Evolutionary conservation across 2,113 vertebrate species (phyloP).

Genomic region (Upupa epops): DNA sequence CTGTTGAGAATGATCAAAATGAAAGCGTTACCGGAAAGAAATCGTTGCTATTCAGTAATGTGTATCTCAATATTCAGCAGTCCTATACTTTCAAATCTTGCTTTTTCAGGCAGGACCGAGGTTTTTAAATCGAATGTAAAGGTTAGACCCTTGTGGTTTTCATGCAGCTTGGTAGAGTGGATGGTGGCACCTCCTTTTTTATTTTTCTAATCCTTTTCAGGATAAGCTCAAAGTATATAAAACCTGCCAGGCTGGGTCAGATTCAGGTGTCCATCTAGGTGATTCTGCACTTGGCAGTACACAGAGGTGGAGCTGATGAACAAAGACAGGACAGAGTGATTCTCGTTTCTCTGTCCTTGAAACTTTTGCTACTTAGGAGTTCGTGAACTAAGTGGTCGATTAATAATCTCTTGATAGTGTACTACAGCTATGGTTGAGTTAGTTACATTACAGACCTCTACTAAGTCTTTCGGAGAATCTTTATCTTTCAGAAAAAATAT

Average conservation of each 20-base stretch:
- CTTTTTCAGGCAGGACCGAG: not conserved
- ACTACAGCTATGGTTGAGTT: not conserved
- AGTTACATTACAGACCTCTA: not conserved
- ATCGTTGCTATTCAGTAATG: not conserved
- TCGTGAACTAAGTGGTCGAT: not conserved
- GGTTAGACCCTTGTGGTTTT: not conserved
- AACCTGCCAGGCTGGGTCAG: not conserved
- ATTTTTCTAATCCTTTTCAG: not conserved
- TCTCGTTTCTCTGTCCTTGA: not conserved
- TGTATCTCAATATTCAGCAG: not conserved
- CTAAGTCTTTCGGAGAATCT: not conserved
- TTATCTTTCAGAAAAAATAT: not conserved
- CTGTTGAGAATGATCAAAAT: not conserved
- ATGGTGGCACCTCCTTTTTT: not conserved
- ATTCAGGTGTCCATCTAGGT: not conserved
- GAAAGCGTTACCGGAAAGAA: not conserved
- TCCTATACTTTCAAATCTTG: not conserved
- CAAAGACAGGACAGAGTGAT: not conserved
- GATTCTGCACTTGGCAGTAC: not conserved
- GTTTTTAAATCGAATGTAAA: not conserved
- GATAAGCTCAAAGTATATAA: not conserved
- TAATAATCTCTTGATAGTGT: not conserved
- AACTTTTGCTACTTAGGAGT: not conserved
- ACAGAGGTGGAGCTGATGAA: not conserved
- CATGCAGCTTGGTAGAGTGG: not conserved